Percentiles rank a stretch among this genome's conserved stretches.
These are phyloP conservation scores for Oscheius myriophilus DNA, from an alignment of 2,888 invertebrate genomes.

Conservation along the genomic window DNA sequence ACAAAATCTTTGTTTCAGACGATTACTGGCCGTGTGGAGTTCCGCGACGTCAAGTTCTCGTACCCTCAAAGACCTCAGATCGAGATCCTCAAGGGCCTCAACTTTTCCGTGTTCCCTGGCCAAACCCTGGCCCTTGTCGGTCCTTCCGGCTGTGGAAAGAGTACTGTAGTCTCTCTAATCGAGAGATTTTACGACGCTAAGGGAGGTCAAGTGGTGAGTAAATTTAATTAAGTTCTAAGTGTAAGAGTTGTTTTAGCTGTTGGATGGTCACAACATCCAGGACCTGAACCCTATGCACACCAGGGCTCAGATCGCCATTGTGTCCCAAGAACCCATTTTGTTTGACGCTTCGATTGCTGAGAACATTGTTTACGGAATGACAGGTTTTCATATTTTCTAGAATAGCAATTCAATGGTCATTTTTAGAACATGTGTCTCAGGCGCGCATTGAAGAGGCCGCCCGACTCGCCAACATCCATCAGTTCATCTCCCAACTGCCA, in stretches of 20 bases:
- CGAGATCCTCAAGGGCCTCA: slow-evolving; percentile 47
- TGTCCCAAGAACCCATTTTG: slow-evolving; percentile 87
- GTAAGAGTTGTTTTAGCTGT: slow-evolving; percentile 34
- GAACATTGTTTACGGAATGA: slow-evolving; percentile 66
- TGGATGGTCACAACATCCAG: slow-evolving; percentile 70
- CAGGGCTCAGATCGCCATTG: slow-evolving; percentile 85
- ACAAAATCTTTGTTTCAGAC: too few relatives aligned
- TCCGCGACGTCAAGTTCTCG: slow-evolving; percentile 68
- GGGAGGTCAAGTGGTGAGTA: slow-evolving; percentile 76
- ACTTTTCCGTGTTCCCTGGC: slow-evolving; percentile 40
- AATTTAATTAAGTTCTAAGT: background rate
- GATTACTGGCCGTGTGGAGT: slow-evolving; percentile 56
- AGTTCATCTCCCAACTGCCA: slow-evolving; percentile 72
- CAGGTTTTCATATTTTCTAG: slow-evolving; percentile 30
- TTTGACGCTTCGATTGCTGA: slow-evolving; percentile 71
- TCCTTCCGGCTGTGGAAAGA: slow-evolving; percentile 73
- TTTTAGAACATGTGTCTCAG: slow-evolving; percentile 30
- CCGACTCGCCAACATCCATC: slow-evolving; percentile 72
- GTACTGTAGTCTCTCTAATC: slow-evolving; percentile 73
- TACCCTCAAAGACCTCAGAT: slow-evolving; percentile 71
- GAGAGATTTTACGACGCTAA: slow-evolving; percentile 85
- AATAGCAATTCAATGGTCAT: slow-evolving; percentile 33
- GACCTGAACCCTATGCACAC: slow-evolving; percentile 75
- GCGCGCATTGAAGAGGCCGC: slow-evolving; percentile 66
- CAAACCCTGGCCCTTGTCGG: slow-evolving; percentile 62